Percentiles rank a stretch among this genome's conserved stretches.
Evolutionary conservation across 2,797 vertebrate species (phyloP).

Genomic region (Poecilia velifera): DNA sequence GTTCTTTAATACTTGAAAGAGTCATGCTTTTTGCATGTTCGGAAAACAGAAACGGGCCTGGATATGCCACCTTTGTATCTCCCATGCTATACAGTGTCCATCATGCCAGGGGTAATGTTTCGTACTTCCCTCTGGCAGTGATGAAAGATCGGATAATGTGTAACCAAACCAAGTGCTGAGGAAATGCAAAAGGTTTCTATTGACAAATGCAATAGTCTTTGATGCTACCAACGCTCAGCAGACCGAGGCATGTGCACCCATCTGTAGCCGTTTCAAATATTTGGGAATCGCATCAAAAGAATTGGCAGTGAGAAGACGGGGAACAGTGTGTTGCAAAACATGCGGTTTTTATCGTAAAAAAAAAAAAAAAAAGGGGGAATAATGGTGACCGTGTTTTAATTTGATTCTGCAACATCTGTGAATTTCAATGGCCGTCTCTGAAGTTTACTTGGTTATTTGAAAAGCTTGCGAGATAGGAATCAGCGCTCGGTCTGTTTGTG

Average conservation of each 20-base stretch:
- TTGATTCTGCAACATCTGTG: conserved; percentile 51
- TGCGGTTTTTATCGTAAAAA: not conserved
- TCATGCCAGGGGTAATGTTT: conserved; percentile 86
- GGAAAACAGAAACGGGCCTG: conserved; percentile 48
- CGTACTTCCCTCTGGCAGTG: conserved; percentile 66
- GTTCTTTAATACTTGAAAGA: conserved; percentile 6
- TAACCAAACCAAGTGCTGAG: conserved; percentile 77
- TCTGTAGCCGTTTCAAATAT: conserved; percentile 57
- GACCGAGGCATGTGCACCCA: conserved; percentile 65
- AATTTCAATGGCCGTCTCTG: conserved; percentile 33
- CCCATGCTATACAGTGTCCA: conserved; percentile 89
- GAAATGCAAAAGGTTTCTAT: conserved; percentile 74
- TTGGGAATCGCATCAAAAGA: conserved; percentile 23
- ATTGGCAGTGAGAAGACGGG: not conserved
- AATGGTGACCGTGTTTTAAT: not conserved
- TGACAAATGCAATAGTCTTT: conserved; percentile 69
- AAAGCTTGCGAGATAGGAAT: conserved; percentile 76
- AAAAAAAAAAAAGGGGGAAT: not conserved
- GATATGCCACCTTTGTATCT: conserved; percentile 72
- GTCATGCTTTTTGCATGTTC: conserved; percentile 1
- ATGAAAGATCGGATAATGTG: conserved; percentile 71
- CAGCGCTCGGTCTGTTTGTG: conserved; percentile 66
- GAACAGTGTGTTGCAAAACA: not conserved
- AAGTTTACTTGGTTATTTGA: conserved; percentile 62
- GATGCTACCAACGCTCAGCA: conserved; percentile 65